Base-by-base conservation (phyloP, 2,797 vertebrate genomes). In the Lacerta viridis region DNA sequence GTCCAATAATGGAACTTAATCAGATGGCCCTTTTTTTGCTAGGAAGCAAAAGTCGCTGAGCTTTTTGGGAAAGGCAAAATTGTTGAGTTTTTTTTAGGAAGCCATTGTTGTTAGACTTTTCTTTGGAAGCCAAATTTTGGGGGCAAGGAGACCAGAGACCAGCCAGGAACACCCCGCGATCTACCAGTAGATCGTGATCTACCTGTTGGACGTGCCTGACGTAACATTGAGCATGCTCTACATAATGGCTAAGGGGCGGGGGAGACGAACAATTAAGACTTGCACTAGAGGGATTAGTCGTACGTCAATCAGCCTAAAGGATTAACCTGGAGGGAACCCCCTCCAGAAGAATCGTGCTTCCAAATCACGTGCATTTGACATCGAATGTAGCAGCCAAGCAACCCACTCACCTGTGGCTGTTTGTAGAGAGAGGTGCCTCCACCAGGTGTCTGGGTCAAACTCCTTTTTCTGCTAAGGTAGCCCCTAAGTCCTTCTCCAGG, bases 351-450 rank as follows among this genome's bases (percentile, higher is more conserved):
- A 27, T n/a, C 71, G 76, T 27, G 55, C 80, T 36, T 46, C 33
- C 8, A 55, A 43, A 55, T 46, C 39, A 27, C 39, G 36, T 74
- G 39, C 55, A 33, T 64, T 81, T 72, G 43, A 81, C 13, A 80
- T 68, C 25, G 36, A 55, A 43, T 8, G 18, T 46, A 39, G 33
- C 15, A 50, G 41, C 43, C 15, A 75, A 89, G 29, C 9, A 80
- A 83, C 88, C 88, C 89, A 93, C 92, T 93, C 88, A 94, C 94
- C 94, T 90, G 61, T 43, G 0, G 1, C 68, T 75, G 41, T 59
- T 69, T 64, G 87, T 86, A 84, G 81, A 64, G 74, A 39, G 59
- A 27, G 74, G 74, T 78, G 89, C 88, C 59, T 77, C 66, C 43
- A 68, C 86, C n/a, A 83, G 88, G 29, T 87, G 75, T 36, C n/a